Conservation (phyloP, 1,140 invertebrate species). For the Elymnias hypermnestra region DNA sequence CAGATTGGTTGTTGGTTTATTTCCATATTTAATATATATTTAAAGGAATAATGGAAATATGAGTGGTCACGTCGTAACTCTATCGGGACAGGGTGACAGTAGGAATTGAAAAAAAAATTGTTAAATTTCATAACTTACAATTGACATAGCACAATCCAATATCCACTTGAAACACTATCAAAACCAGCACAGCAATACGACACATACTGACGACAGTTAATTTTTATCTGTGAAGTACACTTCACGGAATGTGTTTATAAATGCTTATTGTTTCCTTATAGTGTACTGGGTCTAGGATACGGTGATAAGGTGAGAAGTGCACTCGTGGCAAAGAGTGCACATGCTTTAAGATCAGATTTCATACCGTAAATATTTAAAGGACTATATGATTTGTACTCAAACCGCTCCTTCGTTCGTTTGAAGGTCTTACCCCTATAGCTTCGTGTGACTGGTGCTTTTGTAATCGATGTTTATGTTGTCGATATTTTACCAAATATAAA, state of each 20-base stretch:
- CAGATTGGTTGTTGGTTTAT: too few relatives aligned
- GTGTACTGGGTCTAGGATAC: constrained; percentile 31
- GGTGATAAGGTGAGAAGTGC: constrained; percentile 27
- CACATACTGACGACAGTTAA: constrained; percentile 40
- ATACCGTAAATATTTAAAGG: constrained; percentile 62
- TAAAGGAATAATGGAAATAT: too few relatives aligned
- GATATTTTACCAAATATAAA: too few relatives aligned
- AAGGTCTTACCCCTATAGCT: constrained; percentile 68
- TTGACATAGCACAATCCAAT: constrained; percentile 53
- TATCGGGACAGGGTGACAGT: too few relatives aligned
- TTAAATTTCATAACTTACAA: too few relatives aligned
- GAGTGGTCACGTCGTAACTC: too few relatives aligned
- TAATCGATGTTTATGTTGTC: not conserved
- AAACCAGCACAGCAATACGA: constrained; percentile 34
- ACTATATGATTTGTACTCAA: constrained; percentile 60
- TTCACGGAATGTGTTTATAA: constrained; percentile 20
- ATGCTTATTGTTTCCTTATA: constrained; percentile 20
- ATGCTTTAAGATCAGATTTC: constrained; percentile 41
- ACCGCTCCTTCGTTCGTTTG: constrained; percentile 42
- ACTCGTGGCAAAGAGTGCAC: constrained; percentile 38
- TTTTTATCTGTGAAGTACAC: constrained; percentile 28
- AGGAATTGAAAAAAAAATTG: too few relatives aligned
- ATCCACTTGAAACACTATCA: constrained; percentile 30
- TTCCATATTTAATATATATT: too few relatives aligned
- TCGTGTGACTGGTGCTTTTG: constrained; percentile 32